phyloP scores from a whole-genome alignment of 2,888 invertebrate species.

The Amblyjoppa proteus region DNA sequence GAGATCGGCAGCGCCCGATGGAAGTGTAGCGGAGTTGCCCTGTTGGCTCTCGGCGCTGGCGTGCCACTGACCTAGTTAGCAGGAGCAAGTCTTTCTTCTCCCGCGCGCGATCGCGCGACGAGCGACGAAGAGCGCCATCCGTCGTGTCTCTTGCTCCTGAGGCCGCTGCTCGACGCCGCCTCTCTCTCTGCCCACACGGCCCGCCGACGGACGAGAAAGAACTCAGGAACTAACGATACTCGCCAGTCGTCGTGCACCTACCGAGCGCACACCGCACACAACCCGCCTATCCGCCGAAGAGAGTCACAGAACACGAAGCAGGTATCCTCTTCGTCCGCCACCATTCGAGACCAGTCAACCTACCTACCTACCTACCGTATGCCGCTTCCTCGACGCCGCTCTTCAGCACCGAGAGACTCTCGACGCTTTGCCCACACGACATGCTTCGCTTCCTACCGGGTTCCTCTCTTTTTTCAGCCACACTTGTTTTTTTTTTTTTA shows the following conservation, averaged over 20 bases:
- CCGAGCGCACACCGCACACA: neutral
- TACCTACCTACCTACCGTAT: slow-evolving; percentile 73
- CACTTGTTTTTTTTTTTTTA: slow-evolving; percentile 45
- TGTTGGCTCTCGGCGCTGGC: slow-evolving; percentile 74
- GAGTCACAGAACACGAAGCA: slow-evolving; percentile 35
- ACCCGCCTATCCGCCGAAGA: slow-evolving; percentile 21
- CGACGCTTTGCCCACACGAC: slow-evolving; percentile 69
- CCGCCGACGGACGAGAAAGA: slow-evolving; percentile 36
- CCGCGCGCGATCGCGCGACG: slow-evolving; percentile 14
- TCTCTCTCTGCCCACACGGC: slow-evolving; percentile 48
- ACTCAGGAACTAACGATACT: slow-evolving; percentile 36
- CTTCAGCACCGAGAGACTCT: slow-evolving; percentile 54
- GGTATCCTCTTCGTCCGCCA: slow-evolving; percentile 16
- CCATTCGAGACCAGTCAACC: slow-evolving; percentile 60
- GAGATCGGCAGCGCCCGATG: slow-evolving; percentile 38
- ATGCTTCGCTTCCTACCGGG: slow-evolving; percentile 73
- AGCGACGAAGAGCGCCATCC: slow-evolving; percentile 43
- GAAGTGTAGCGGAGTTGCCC: slow-evolving; percentile 48
- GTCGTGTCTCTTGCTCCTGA: slow-evolving; percentile 35
- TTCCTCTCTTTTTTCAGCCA: neutral
- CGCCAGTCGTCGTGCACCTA: slow-evolving; percentile 35
- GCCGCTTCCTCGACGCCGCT: slow-evolving; percentile 42
- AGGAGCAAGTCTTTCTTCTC: slow-evolving; percentile 83
- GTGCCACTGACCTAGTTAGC: slow-evolving; percentile 85
- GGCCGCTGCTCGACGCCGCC: neutral